Conservation (phyloP, 2,113 vertebrate genomes). For the Tichodroma muraria region DNA sequence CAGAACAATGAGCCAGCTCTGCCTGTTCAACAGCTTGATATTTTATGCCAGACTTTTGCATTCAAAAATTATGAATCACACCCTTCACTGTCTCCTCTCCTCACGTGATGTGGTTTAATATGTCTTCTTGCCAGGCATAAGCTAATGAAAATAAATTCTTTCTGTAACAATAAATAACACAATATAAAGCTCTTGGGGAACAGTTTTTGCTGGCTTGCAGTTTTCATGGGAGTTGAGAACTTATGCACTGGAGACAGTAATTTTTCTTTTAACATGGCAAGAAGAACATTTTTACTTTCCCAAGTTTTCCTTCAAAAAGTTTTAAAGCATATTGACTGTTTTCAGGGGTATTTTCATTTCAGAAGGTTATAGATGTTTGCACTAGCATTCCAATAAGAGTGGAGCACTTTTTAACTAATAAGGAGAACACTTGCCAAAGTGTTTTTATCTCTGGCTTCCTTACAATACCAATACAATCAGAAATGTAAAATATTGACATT, state of each 20-base stretch:
- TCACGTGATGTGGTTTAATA: background rate
- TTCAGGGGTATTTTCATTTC: background rate
- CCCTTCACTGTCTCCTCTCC: background rate
- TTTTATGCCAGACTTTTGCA: background rate
- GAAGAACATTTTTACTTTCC: background rate
- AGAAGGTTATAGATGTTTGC: background rate
- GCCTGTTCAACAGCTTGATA: background rate
- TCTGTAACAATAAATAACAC: background rate
- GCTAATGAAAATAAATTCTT: background rate
- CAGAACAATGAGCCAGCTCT: background rate
- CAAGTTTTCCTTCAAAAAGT: background rate
- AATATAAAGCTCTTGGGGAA: background rate
- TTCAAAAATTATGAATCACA: slow-evolving; percentile 27
- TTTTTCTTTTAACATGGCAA: background rate
- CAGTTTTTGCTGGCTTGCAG: background rate
- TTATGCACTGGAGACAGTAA: background rate
- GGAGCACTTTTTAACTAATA: background rate
- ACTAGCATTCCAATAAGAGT: background rate
- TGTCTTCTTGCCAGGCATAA: background rate
- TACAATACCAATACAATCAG: background rate
- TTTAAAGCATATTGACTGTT: background rate
- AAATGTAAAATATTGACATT: background rate
- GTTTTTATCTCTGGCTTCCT: background rate
- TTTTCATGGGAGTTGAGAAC: background rate
- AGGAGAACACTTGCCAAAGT: background rate